Percentiles rank a stretch among this genome's conserved stretches.
These are phyloP conservation scores for Triplophysa dalaica DNA, from an alignment of 2,113 vertebrate species.

Conservation along the genomic window DNA sequence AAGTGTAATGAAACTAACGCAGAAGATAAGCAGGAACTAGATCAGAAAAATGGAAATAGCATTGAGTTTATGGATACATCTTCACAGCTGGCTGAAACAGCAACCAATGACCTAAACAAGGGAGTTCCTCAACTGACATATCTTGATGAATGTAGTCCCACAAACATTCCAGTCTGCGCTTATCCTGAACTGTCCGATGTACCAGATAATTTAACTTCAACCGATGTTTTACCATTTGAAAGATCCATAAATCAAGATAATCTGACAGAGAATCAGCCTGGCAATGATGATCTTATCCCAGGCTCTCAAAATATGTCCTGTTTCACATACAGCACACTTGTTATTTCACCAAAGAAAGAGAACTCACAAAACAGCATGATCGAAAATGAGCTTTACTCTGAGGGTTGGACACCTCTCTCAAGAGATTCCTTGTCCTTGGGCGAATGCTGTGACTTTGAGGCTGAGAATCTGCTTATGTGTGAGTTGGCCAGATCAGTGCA, in stretches of 20 bases:
- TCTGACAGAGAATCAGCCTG: conserved; percentile 72
- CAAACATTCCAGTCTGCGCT: conserved; percentile 76
- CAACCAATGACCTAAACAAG: conserved; percentile 80
- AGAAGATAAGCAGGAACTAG: conserved; percentile 61
- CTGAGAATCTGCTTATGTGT: conserved; percentile 71
- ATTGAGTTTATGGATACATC: conserved; percentile 55
- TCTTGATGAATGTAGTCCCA: conserved; percentile 72
- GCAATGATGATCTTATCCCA: conserved; percentile 67
- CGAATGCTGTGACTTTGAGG: conserved; percentile 68
- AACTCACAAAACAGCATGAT: conserved; percentile 72
- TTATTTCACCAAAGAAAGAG: conserved; percentile 79
- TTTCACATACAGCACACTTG: conserved; percentile 71
- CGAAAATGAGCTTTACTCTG: conserved; percentile 49
- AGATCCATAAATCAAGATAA: conserved; percentile 73
- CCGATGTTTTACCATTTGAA: conserved; percentile 67
- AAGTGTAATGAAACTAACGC: conserved; percentile 34
- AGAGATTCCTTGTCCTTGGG: conserved; percentile 60
- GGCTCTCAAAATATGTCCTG: conserved; percentile 61
- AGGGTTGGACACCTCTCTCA: conserved; percentile 52
- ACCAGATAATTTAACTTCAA: conserved; percentile 68
- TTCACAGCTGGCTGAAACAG: conserved; percentile 58
- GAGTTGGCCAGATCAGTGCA: conserved; percentile 59
- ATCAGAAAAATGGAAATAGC: conserved; percentile 68
- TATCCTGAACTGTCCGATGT: conserved; percentile 70
- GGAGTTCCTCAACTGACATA: conserved; percentile 72